Conservation (phyloP, 1,140 invertebrate genomes). For the Pogonomyrmex barbatus region DNA sequence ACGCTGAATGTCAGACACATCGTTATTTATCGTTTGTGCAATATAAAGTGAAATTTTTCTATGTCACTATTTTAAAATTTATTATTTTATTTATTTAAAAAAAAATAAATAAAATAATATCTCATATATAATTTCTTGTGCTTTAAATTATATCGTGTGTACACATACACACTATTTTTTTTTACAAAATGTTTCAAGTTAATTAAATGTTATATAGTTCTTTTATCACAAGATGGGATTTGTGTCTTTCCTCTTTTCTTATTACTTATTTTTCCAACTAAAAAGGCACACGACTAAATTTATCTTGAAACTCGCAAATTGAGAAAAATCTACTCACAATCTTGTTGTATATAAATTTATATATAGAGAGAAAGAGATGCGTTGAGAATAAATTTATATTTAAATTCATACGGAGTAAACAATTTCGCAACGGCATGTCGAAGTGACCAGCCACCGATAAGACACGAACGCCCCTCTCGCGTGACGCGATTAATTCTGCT, state of each 20-base stretch:
- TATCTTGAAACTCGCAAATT: background rate
- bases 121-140: background rate
- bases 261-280: background rate
- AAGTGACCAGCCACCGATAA: constrained; percentile 34
- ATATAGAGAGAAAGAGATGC: background rate
- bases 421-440: constrained; percentile 15
- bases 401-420: background rate
- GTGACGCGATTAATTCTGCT: constrained; percentile 59
- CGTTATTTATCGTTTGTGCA: constrained; percentile 35
- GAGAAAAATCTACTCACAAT: background rate
- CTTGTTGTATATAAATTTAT: background rate
- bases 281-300: background rate
- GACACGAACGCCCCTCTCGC: constrained; percentile 30
- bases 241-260: background rate
- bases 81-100: background rate
- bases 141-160: background rate
- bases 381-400: constrained; percentile 10
- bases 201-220: background rate
- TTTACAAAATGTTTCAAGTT: background rate
- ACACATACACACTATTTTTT: background rate
- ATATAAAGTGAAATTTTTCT: constrained; percentile 6
- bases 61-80: background rate
- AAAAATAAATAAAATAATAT: background rate
- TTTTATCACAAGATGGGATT: background rate
- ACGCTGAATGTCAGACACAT: background rate